Percentiles rank a stretch among this genome's conserved stretches.
Conservation (phyloP, 1,140 invertebrate species). For the Meloidogyne hapla region DNA sequence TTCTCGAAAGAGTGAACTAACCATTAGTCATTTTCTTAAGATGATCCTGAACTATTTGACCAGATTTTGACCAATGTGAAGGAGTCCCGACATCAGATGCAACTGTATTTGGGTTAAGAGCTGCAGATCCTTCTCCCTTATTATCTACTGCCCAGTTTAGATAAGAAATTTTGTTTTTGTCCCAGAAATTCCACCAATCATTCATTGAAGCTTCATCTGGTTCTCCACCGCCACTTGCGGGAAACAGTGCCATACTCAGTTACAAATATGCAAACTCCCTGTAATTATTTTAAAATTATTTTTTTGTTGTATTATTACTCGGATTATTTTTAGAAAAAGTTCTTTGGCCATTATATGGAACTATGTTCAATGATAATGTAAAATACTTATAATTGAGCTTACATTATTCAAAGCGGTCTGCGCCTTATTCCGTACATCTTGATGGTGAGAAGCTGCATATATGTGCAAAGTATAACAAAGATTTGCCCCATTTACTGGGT, state of each 20-base stretch:
- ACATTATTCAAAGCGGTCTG: neutral
- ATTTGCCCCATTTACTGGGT: conserved; percentile 11
- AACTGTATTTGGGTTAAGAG: neutral
- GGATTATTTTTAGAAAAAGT: no score
- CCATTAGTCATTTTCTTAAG: conserved; percentile 8
- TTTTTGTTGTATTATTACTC: no score
- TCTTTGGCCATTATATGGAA: no score
- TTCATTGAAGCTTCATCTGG: conserved; percentile 2
- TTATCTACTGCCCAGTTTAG: conserved; percentile 10
- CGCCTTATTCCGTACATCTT: neutral
- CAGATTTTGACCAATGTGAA: conserved; percentile 1
- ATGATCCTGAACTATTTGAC: neutral
- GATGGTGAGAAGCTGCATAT: conserved; percentile 6
- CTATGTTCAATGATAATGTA: neutral
- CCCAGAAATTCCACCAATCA: conserved; percentile 32
- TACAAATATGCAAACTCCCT: conserved; percentile 24
- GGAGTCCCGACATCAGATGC: neutral
- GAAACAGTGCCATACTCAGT: conserved; percentile 37
- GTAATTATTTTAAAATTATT: neutral
- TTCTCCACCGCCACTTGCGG: conserved; percentile 17
- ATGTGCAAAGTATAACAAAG: conserved; percentile 7
- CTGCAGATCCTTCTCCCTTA: conserved; percentile 12
- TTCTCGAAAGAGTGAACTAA: no score
- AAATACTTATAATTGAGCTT: neutral
- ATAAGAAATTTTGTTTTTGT: conserved; percentile 19